Evolutionary conservation across 92 coral and sea anemone species (phyloP).

Genomic region (Parazoanthus darwini): DNA sequence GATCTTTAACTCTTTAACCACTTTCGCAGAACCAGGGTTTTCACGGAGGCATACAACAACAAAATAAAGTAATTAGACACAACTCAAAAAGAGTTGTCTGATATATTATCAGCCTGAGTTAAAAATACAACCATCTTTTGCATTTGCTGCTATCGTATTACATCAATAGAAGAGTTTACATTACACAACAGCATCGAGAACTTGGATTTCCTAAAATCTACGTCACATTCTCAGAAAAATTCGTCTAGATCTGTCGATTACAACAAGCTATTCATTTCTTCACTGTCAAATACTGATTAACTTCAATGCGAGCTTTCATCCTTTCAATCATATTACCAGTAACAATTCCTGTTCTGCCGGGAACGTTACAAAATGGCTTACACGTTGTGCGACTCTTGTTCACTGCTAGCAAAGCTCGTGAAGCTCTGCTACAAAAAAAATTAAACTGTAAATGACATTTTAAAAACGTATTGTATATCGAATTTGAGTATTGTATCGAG

Average conservation of each 20-base stretch:
- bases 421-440: not conserved
- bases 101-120: constrained; percentile 24
- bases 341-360: not conserved
- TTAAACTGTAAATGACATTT: constrained; percentile 4
- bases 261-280: not conserved
- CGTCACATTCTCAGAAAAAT: not conserved
- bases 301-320: not conserved
- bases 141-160: not conserved
- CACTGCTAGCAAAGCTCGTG: not conserved
- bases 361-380: not conserved
- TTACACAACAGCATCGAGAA: not conserved
- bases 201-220: not conserved
- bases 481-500: not conserved
- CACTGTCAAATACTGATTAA: not conserved
- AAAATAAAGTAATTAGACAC: not conserved
- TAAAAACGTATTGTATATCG: not conserved
- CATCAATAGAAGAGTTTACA: constrained; percentile 1
- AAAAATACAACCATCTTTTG: constrained; percentile 24
- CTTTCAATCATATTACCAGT: not conserved
- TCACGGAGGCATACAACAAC: not conserved
- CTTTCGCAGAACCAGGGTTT: not conserved
- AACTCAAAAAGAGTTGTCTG: not conserved
- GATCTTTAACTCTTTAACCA: too few relatives aligned
- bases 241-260: not conserved
- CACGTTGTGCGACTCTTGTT: not conserved